Evolutionary conservation across 2,113 vertebrate species (phyloP).

Genomic region (Formicarius rufipectus): DNA sequence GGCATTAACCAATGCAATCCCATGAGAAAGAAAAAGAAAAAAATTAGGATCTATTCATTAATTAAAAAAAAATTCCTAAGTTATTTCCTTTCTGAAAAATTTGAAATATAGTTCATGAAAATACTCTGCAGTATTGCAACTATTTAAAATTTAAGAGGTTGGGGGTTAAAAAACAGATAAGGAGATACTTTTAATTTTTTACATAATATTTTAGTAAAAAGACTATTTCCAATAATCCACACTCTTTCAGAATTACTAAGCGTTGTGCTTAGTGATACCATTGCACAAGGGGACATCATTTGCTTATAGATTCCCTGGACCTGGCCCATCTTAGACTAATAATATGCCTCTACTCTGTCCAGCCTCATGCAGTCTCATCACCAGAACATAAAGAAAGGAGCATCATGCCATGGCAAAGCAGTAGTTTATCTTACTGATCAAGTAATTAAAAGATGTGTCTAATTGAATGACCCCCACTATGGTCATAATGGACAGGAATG

Average conservation of each 20-base stretch:
- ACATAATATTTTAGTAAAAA: not conserved
- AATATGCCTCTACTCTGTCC: not conserved
- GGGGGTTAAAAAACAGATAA: not conserved
- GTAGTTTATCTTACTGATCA: not conserved
- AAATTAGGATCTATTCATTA: not conserved
- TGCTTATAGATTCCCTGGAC: not conserved
- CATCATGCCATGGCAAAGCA: not conserved
- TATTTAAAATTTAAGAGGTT: not conserved
- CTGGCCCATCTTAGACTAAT: not conserved
- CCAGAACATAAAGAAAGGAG: not conserved
- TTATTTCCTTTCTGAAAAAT: not conserved
- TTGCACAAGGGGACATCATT: not conserved
- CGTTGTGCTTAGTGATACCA: not conserved
- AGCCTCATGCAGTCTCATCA: not conserved
- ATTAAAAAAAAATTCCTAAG: not conserved
- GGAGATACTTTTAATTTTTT: not conserved
- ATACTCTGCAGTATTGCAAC: not conserved
- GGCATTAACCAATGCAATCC: not conserved
- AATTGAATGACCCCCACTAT: not conserved
- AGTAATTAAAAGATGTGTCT: not conserved
- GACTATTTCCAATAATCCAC: not conserved
- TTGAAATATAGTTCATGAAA: not conserved
- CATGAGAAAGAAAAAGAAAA: not conserved
- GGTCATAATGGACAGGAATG: not conserved
- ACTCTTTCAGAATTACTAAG: not conserved